Percentiles rank a stretch among this genome's conserved stretches.
These are phyloP conservation scores for Dioctria rufipes DNA, from an alignment of 2,888 invertebrate genomes.

Conservation along the genomic window DNA sequence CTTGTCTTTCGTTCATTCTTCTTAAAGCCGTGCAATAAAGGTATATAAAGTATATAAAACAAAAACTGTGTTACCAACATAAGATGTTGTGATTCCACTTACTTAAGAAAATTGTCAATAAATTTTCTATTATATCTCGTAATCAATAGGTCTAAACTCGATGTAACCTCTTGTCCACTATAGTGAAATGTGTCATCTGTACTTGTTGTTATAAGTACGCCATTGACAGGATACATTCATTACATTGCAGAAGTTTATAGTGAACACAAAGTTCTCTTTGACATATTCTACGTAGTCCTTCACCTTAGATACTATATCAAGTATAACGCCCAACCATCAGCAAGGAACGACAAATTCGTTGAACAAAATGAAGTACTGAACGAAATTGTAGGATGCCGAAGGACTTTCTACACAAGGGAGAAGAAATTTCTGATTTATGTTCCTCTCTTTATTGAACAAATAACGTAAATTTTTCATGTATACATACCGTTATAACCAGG, in stretches of 20 bases:
- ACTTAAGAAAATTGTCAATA: no score
- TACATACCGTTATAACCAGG: conserved; percentile 39
- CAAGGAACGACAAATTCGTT: conserved; percentile 46
- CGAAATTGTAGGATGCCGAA: conserved; percentile 51
- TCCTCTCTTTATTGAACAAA: conserved; percentile 53
- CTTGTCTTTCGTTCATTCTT: no score
- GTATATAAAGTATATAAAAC: no score
- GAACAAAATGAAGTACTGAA: conserved; percentile 50
- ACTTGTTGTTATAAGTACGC: background rate
- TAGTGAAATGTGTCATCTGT: background rate
- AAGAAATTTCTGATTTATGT: conserved; percentile 53
- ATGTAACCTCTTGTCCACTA: background rate
- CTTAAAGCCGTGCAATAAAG: no score
- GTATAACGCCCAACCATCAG: conserved; percentile 42
- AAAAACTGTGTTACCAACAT: no score
- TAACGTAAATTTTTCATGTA: conserved; percentile 54
- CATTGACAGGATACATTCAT: conserved; percentile 6
- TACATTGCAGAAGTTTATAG: conserved; percentile 27
- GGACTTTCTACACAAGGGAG: conserved; percentile 46
- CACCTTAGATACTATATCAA: conserved; percentile 42
- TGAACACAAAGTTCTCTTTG: conserved; percentile 40
- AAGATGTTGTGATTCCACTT: no score
- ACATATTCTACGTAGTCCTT: conserved; percentile 33
- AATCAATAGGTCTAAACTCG: no score
- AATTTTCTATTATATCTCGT: no score